Evolutionary conservation across 2,797 vertebrate species (phyloP).

Genomic region (Cirrhinus mrigala): DNA sequence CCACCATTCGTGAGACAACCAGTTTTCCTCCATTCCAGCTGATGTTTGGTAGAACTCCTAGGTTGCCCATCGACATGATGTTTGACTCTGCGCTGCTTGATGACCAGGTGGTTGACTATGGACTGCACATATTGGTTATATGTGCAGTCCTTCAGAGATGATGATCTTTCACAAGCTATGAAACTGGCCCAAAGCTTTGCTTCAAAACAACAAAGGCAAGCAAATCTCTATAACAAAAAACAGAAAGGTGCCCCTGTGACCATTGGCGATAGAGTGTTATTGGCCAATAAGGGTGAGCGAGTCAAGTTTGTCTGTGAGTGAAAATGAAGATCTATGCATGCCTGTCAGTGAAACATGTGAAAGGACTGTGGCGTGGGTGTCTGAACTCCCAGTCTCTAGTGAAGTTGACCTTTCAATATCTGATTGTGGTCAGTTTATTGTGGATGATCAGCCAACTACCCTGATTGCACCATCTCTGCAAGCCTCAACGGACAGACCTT

Average conservation of each 20-base stretch:
- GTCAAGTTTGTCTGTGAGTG: neutral
- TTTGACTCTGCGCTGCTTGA: too few species aligned
- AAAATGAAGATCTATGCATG: neutral
- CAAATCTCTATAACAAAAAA: neutral
- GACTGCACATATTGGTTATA: too few species aligned
- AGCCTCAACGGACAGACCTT: neutral
- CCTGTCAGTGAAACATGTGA: neutral
- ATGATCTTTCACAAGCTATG: slow-evolving; percentile 14
- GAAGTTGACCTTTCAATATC: neutral
- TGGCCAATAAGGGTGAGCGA: neutral
- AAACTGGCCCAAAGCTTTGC: slow-evolving; percentile 3
- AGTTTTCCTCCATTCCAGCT: too few species aligned
- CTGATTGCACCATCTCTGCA: too few species aligned
- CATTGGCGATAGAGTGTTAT: too few species aligned
- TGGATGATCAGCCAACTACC: neutral
- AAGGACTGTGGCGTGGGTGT: neutral
- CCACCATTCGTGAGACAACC: neutral
- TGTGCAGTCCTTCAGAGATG: neutral
- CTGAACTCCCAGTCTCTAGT: neutral
- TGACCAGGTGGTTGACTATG: too few species aligned
- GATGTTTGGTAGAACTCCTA: too few species aligned
- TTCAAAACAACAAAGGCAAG: slow-evolving; percentile 22
- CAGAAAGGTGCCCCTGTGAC: too few species aligned
- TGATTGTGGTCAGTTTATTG: neutral
- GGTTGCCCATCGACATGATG: slow-evolving; percentile 38